Base-by-base conservation (phyloP, 2,797 vertebrate species). In the Tadarida brasiliensis region DNA sequence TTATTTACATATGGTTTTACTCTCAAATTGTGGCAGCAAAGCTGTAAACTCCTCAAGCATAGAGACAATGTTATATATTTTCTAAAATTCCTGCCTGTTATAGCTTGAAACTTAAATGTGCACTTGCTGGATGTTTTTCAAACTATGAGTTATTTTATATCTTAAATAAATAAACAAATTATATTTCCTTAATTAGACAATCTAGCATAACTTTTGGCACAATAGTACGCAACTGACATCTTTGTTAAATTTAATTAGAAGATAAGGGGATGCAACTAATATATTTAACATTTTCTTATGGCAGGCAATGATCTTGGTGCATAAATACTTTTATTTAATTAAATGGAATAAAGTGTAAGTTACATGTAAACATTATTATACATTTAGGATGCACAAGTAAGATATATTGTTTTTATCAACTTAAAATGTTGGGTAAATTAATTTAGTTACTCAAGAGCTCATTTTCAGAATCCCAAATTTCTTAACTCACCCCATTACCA, bases 261-360 rank as follows among this genome's bases (percentile, higher is more conserved):
- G 57, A 35, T 82, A 87, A 86, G 39, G 24, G n/a, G 30, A 86
- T 91, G 9, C 63, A 94, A 30, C 65, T 93, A 81, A 94, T 33
- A 71, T 20, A 61, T 20, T 86, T 78, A 90, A 56, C 49, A 67
- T 80, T 94, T 86, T 95, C 90, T 71, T 77, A 63, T 68, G 19
- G 44, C 51, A 94, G 47, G n/a, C 17, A 95, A 87, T 86, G 51
- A 74, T 90, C 63, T 96, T 33, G 20, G 59, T 51, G 39, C 39
- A 91, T 91, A 95, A 96, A 92, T 88, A 61, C 76, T 87, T 90
- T 96, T 78, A 95, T 90, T 94, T 89, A 71, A 81, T 94, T 93
- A 93, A 87, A 59, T 80, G 11, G 49, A 94, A 83, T 85, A 84
- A 85, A 49, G 84, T 82, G 30, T 78, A 74, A 96, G 93, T 88